These are phyloP conservation scores for Drosophila novamexicana DNA, from an alignment of 1,140 invertebrate species.

Conservation along the genomic window DNA sequence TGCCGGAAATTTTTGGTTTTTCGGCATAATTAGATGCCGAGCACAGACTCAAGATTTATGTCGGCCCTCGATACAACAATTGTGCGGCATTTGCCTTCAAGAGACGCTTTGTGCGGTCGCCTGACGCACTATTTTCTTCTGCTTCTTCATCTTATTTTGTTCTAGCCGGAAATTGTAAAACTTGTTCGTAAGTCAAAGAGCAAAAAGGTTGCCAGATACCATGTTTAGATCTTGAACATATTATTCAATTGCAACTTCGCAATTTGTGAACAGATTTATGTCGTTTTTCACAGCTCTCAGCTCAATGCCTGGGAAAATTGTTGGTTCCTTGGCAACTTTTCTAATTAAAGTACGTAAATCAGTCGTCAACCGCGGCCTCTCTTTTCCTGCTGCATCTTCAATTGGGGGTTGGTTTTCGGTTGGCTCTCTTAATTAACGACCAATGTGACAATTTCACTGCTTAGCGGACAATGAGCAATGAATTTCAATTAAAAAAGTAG, in stretches of 20 bases:
- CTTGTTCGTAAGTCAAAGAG: constrained; percentile 33
- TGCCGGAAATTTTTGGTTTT: constrained; percentile 47
- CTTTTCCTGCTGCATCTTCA: background rate
- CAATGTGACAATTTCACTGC: constrained; percentile 45
- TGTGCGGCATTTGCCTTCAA: constrained; percentile 12
- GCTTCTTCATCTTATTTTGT: background rate
- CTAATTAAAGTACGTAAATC: constrained; percentile 52
- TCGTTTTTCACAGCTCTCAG: background rate
- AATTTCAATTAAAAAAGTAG: constrained; percentile 39
- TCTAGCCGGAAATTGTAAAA: constrained; percentile 53
- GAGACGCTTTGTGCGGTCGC: constrained; percentile 49
- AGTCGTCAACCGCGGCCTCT: background rate
- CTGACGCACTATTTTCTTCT: background rate
- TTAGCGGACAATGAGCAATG: constrained; percentile 28
- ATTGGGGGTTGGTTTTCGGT: constrained; percentile 16
- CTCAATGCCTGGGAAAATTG: constrained; percentile 28
- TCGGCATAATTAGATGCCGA: constrained; percentile 41
- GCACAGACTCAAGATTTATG: constrained; percentile 32
- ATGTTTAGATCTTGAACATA: background rate
- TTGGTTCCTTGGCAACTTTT: constrained; percentile 20
- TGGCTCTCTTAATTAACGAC: constrained; percentile 30
- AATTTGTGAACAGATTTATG: constrained; percentile 50
- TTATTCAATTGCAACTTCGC: constrained; percentile 19
- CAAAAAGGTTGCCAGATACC: constrained; percentile 5
- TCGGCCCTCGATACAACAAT: background rate